phyloP scores from a whole-genome alignment of 2,113 vertebrate species.

The Scalopus aquaticus region DNA sequence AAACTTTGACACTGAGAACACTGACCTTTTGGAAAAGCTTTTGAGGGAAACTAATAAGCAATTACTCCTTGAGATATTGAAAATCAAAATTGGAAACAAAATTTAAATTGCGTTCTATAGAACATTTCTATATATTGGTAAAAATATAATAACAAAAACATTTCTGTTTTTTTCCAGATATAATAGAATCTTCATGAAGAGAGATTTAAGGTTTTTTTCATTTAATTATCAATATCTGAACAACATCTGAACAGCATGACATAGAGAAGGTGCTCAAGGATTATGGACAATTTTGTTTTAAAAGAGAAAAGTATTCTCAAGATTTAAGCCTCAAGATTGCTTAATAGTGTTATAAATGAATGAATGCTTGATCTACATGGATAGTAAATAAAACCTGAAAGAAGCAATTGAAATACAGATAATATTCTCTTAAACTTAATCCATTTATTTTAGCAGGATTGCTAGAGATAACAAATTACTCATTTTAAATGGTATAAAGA shows the following conservation, averaged over 20 bases:
- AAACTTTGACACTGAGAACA: not conserved
- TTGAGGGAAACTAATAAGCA: not conserved
- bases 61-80: not conserved
- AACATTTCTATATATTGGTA: not conserved
- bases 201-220: not conserved
- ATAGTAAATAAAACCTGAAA: not conserved
- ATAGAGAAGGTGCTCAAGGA: not conserved
- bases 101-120: not conserved
- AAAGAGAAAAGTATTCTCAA: not conserved
- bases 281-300: not conserved
- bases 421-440: not conserved
- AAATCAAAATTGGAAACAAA: not conserved
- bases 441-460: not conserved
- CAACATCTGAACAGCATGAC: not conserved
- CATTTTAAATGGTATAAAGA: not conserved
- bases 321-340: not conserved
- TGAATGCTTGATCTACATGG: not conserved
- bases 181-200: not conserved
- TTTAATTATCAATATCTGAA: not conserved
- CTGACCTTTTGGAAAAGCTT: not conserved
- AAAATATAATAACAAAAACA: not conserved
- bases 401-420: not conserved
- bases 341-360: not conserved
- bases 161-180: not conserved
- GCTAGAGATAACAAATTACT: not conserved